Conservation (phyloP, 1,140 invertebrate species). For the Condylostylus longicornis region DNA sequence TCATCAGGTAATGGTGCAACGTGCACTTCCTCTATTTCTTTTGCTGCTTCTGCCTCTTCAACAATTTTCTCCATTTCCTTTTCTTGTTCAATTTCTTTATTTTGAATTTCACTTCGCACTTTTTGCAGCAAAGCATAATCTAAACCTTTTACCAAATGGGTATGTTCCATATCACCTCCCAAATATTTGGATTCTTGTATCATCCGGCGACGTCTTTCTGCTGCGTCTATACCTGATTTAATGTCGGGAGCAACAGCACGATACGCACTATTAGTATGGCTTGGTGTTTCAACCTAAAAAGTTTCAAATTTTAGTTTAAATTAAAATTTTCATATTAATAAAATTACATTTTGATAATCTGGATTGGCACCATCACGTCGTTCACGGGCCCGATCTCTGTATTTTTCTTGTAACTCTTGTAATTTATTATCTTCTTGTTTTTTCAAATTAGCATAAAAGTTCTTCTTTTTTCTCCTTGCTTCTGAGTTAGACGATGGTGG, state of each 20-base stretch:
- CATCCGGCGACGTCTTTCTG: constrained; percentile 85
- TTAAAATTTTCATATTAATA: too few relatives aligned
- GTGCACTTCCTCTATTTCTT: constrained; percentile 36
- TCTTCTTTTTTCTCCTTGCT: constrained; percentile 65
- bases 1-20: constrained; percentile 40
- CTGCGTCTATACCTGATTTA: constrained; percentile 85
- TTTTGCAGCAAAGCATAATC: constrained; percentile 99
- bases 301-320: too few relatives aligned
- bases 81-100: constrained; percentile 66
- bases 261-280: constrained; percentile 61
- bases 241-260: constrained; percentile 88
- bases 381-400: constrained; percentile 85
- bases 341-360: constrained; percentile 72
- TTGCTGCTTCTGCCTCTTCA: constrained; percentile 43
- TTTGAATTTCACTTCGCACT: constrained; percentile 68
- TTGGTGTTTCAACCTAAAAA: constrained; percentile 53
- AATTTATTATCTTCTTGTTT: constrained; percentile 93
- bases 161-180: constrained; percentile 99
- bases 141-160: constrained; percentile 98
- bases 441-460: constrained; percentile 86
- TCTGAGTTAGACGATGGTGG: constrained; percentile 45
- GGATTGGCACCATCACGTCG: constrained; percentile 73
- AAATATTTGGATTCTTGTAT: constrained; percentile 99
- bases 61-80: constrained; percentile 60
- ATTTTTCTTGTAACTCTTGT: constrained; percentile 89